Base-by-base conservation (phyloP, 2,797 vertebrate species). In the Cossypha dichroa region DNA sequence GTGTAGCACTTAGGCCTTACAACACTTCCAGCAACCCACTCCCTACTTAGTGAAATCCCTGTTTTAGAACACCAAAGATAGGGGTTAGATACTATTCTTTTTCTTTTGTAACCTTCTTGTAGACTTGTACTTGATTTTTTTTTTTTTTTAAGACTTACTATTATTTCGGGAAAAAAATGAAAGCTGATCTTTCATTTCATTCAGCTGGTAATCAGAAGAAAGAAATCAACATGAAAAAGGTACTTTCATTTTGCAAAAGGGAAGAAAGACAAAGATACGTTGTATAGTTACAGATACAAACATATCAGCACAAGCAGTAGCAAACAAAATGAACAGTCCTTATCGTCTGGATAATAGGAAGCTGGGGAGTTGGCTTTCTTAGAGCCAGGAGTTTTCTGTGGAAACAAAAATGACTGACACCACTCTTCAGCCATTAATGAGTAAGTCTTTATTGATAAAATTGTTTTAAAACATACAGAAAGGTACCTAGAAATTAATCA, bases 31-130 rank as follows among this genome's bases (percentile, higher is more conserved):
- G 89, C 63, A 79, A 80, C 98, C 97, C 94, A 84, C 96, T 97
- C 97, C 69, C 95, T 97, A 43, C 92, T 96, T 98, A 98, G 98
- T 96, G 95, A 96, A 94, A 75, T 97, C 96, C 96, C 97, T 96
- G 94, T 97, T 97, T 95, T 97, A 97, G 97, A 96, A 98, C 98
- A 98, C 98, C 98, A 99, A 99, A 98, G 98, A 99, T 98, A 98
- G 96, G 97, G 97, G 97, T 97, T 98, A 98, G 97, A 97, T 96
- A 93, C 95, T 97, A 88, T 77, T 97, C 87, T 92, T 96, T 82
- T 90, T 79, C 89, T 90, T 96, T 97, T 80, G 66, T 85, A 98
- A 96, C 95, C 94, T 97, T 97, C 96, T 97, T 90, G 80, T 98
- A 98, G 98, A 97, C 91, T 97, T 97, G 93, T 98, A 97, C 96